Conservation (phyloP, 1,140 invertebrate genomes). For the Hypothenemus hampei region DNA sequence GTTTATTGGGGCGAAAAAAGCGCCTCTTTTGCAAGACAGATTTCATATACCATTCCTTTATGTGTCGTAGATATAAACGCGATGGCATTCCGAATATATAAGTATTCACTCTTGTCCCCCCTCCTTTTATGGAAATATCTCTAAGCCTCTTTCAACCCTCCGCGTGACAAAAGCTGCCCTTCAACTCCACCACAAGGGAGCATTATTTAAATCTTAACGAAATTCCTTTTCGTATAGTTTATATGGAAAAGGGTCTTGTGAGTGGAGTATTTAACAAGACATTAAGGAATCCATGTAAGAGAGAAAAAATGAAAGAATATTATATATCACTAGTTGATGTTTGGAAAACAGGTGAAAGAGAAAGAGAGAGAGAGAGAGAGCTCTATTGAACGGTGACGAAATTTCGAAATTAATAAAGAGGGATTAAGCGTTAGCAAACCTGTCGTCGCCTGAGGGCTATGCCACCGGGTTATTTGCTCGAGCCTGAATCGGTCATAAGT, state of each 20-base stretch:
- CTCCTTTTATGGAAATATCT: constrained; percentile 39
- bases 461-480: constrained; percentile 12
- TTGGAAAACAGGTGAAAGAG: too few relatives aligned
- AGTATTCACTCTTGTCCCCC: constrained; percentile 38
- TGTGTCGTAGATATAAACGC: constrained; percentile 28
- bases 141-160: constrained; percentile 28
- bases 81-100: constrained; percentile 33
- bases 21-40: too few relatives aligned
- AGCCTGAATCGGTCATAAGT: constrained; percentile 36
- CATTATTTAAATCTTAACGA: constrained; percentile 39
- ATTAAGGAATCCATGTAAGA: too few relatives aligned
- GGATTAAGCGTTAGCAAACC: constrained; percentile 14
- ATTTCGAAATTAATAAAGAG: constrained; percentile 24
- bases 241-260: too few relatives aligned
- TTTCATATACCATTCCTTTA: too few relatives aligned
- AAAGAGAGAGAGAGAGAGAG: too few relatives aligned
- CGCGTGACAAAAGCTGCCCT: constrained; percentile 31
- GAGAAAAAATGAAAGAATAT: too few relatives aligned
- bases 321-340: too few relatives aligned
- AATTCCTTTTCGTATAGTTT: too few relatives aligned
- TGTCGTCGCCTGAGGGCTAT: too few relatives aligned
- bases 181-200: constrained; percentile 27
- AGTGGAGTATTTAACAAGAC: too few relatives aligned
- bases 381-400: constrained; percentile 8
- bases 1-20: too few relatives aligned